Conservation (phyloP, 1,140 invertebrate genomes). For the Bactericera cockerelli region DNA sequence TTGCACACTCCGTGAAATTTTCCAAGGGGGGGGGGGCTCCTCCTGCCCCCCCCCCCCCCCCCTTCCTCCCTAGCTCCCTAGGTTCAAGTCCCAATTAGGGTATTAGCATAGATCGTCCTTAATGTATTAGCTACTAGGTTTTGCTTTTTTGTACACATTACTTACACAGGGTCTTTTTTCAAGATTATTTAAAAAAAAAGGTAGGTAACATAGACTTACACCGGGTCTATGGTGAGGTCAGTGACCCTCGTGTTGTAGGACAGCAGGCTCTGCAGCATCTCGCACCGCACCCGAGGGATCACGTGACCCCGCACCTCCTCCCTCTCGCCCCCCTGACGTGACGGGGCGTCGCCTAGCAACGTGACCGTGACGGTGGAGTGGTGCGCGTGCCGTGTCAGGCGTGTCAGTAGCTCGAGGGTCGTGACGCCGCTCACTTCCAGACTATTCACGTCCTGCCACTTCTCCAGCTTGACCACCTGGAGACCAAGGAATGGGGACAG, state of each 20-base stretch:
- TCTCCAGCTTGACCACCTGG: slow-evolving; percentile 4
- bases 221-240: background rate
- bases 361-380: background rate
- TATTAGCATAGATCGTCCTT: no score
- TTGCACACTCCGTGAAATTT: no score
- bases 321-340: background rate
- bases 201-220: no score
- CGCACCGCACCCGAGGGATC: background rate
- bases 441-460: slow-evolving; percentile 1
- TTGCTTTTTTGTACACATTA: no score
- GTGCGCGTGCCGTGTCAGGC: background rate
- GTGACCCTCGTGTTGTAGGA: slow-evolving; percentile 3
- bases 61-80: no score
- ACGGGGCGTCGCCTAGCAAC: background rate
- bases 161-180: no score
- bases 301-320: background rate
- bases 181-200: no score
- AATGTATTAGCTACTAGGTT: no score
- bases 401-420: background rate
- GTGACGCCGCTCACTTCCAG: background rate
- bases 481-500: background rate
- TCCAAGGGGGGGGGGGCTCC: no score
- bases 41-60: no score
- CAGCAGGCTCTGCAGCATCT: background rate
- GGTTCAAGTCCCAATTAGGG: no score